Conservation (phyloP, 2,113 vertebrate species). For the Pterophyllum scalare region DNA sequence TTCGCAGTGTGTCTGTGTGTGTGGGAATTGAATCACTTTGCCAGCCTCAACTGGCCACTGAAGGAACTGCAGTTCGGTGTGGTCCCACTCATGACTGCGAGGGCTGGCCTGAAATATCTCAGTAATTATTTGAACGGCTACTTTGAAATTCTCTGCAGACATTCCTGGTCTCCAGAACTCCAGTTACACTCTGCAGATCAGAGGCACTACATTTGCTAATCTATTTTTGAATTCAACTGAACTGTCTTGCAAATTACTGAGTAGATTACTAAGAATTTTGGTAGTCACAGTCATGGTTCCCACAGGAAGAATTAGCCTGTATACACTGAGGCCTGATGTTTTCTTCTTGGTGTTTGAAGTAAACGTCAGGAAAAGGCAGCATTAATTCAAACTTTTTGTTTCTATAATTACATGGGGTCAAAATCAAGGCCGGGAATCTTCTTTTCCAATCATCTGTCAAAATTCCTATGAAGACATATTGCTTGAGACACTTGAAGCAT, state of each 20-base stretch:
- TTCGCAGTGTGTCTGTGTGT: too few relatives aligned
- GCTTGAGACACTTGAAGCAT: conserved; percentile 5
- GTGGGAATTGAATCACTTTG: too few relatives aligned
- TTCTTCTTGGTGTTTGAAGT: neutral
- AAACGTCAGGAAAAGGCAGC: neutral
- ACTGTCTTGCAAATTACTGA: neutral
- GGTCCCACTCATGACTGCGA: neutral
- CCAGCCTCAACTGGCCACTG: neutral
- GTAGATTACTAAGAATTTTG: neutral
- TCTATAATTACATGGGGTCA: conserved; percentile 3
- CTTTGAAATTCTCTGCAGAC: neutral
- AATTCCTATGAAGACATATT: conserved; percentile 19
- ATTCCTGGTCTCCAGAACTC: neutral
- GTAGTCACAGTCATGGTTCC: neutral
- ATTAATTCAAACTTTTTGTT: conserved; percentile 41
- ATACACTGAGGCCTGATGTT: neutral
- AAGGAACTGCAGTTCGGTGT: neutral
- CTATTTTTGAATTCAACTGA: neutral
- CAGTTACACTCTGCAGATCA: neutral
- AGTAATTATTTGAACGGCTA: neutral
- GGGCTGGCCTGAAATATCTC: neutral
- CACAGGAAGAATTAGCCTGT: neutral
- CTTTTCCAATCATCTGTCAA: neutral
- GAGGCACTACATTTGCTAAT: neutral
- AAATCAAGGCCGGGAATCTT: neutral